Percentiles rank a stretch among this genome's conserved stretches.
Conservation (phyloP, 1,140 invertebrate species). For the Philopotamus ludificatus region DNA sequence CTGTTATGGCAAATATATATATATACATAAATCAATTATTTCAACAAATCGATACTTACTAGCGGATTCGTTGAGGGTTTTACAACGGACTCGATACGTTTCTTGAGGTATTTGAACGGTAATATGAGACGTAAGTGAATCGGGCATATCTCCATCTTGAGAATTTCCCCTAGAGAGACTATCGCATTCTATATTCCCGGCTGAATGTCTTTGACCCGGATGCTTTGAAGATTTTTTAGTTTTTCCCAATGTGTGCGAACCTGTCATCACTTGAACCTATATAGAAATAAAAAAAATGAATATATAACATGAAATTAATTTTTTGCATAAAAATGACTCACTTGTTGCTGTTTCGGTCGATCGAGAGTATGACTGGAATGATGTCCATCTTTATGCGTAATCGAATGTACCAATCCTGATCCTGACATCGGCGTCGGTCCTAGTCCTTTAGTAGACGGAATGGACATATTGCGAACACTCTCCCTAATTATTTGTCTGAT, state of each 20-base stretch:
- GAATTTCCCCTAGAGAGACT: conserved; percentile 62
- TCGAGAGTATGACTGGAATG: conserved; percentile 60
- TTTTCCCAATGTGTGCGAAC: conserved; percentile 70
- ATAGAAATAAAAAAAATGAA: conserved; percentile 24
- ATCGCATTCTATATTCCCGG: conserved; percentile 84
- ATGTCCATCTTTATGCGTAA: conserved; percentile 38
- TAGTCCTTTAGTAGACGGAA: conserved; percentile 75
- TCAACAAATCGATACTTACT: conserved; percentile 55
- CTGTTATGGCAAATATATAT: background rate
- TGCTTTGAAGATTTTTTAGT: conserved; percentile 71
- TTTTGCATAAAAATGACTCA: conserved; percentile 32
- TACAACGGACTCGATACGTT: conserved; percentile 80
- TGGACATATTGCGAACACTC: conserved; percentile 91
- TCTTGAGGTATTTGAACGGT: conserved; percentile 50
- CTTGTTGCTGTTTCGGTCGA: conserved; percentile 59
- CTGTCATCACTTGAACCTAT: conserved; percentile 63
- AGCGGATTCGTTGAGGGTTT: conserved; percentile 81
- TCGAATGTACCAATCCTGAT: conserved; percentile 44
- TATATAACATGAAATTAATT: background rate
- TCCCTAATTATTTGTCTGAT: conserved; percentile 95
- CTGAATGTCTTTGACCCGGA: conserved; percentile 76
- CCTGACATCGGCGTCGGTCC: conserved; percentile 49
- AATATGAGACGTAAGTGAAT: conserved; percentile 47
- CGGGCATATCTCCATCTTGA: conserved; percentile 56
- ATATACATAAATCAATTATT: conserved; percentile 2